Percentiles rank a stretch among this genome's conserved stretches.
These are phyloP conservation scores for Ophthalmolycus amberensis DNA, from an alignment of 2,113 vertebrate genomes.

Conservation along the genomic window DNA sequence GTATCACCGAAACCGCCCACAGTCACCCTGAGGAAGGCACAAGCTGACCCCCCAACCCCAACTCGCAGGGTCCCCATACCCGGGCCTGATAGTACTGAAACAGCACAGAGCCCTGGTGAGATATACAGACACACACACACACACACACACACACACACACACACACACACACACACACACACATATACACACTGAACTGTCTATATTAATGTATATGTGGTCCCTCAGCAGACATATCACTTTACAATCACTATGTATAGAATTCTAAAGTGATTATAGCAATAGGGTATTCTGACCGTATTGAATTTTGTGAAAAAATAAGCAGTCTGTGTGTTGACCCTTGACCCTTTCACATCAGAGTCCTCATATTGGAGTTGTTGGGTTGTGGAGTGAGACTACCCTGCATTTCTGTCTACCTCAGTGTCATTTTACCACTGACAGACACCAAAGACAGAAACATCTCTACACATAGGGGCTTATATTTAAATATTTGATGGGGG, in stretches of 20 bases:
- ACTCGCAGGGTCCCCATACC: constrained; percentile 90
- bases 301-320: neutral
- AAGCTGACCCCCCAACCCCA: constrained; percentile 84
- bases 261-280: neutral
- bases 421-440: neutral
- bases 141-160: neutral
- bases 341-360: neutral
- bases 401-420: neutral
- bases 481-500: no score
- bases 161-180: neutral
- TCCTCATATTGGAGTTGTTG: neutral
- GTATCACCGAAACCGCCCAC: constrained; percentile 92
- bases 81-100: constrained; percentile 79
- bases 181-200: neutral
- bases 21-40: constrained; percentile 80
- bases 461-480: no score
- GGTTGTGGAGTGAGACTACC: neutral
- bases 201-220: neutral
- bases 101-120: constrained; percentile 87
- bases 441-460: neutral
- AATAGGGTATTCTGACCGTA: neutral
- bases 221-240: no score
- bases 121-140: neutral
- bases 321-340: neutral
- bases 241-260: neutral